Evolutionary conservation across 2,888 invertebrate species (phyloP).

Genomic region (Diplolepis rosae): DNA sequence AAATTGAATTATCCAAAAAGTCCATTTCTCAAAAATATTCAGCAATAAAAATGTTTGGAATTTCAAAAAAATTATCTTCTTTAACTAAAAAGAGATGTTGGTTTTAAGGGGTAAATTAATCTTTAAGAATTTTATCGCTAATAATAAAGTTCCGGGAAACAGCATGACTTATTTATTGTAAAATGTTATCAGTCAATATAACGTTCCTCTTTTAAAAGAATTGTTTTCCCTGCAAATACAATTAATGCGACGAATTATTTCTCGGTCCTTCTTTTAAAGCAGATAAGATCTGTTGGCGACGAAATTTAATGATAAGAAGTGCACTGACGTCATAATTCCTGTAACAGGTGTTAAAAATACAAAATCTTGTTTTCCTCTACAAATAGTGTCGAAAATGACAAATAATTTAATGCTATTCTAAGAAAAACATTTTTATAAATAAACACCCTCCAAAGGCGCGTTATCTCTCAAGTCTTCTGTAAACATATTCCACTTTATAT

Average conservation of each 20-base stretch:
- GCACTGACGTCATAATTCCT: conserved; percentile 3
- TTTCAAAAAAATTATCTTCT: neutral
- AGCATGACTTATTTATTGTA: conserved; percentile 27
- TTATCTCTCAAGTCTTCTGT: too few relatives aligned
- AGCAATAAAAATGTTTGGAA: neutral
- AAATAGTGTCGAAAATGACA: neutral
- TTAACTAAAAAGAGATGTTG: too few relatives aligned
- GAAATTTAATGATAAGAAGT: conserved; percentile 23
- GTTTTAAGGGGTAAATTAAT: conserved; percentile 20
- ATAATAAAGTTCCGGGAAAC: conserved; percentile 13
- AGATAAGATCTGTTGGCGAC: conserved; percentile 18
- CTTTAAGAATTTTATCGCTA: neutral
- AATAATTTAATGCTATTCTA: too few relatives aligned
- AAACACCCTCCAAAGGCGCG: neutral
- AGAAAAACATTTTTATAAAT: too few relatives aligned
- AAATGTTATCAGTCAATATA: conserved; percentile 25
- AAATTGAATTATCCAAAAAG: too few relatives aligned
- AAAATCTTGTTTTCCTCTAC: neutral
- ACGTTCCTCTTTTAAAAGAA: conserved; percentile 16
- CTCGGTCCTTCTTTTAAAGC: conserved; percentile 22
- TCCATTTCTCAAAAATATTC: too few relatives aligned
- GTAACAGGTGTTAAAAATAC: neutral
- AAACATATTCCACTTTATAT: neutral
- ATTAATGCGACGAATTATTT: conserved; percentile 27
- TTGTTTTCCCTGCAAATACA: conserved; percentile 28